These are phyloP conservation scores for Telmatochromis sp. DNA, from an alignment of 2,113 vertebrate species.

Conservation along the genomic window DNA sequence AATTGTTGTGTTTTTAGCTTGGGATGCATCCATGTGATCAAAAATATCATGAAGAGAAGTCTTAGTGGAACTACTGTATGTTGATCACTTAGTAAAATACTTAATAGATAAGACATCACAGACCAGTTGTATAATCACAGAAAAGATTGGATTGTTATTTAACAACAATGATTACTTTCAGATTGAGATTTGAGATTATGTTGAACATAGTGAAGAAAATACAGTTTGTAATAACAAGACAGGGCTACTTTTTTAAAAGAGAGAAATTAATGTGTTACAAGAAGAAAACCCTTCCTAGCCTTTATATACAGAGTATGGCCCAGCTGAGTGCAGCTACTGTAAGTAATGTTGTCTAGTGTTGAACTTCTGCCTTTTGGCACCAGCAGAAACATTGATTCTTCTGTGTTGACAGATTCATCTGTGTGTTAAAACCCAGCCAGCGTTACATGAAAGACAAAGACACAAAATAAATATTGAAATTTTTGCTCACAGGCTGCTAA, in stretches of 20 bases:
- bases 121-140: neutral
- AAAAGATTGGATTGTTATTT: neutral
- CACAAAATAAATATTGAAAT: neutral
- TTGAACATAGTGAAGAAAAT: neutral
- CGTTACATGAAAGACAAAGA: neutral
- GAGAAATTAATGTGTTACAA: neutral
- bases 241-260: neutral
- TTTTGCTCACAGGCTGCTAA: neutral
- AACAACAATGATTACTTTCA: neutral
- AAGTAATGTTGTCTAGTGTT: neutral
- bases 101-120: neutral
- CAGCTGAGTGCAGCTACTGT: neutral
- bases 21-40: neutral
- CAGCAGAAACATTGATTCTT: neutral
- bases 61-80: neutral
- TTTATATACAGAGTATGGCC: neutral
- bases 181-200: neutral
- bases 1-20: neutral
- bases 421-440: neutral
- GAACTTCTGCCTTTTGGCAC: neutral
- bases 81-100: neutral
- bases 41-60: neutral
- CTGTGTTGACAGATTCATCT: conserved; percentile 10
- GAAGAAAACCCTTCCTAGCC: neutral
- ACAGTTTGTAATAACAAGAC: neutral